Evolutionary conservation across 2,113 vertebrate genomes (phyloP).

Genomic region (Varanus salvator): DNA sequence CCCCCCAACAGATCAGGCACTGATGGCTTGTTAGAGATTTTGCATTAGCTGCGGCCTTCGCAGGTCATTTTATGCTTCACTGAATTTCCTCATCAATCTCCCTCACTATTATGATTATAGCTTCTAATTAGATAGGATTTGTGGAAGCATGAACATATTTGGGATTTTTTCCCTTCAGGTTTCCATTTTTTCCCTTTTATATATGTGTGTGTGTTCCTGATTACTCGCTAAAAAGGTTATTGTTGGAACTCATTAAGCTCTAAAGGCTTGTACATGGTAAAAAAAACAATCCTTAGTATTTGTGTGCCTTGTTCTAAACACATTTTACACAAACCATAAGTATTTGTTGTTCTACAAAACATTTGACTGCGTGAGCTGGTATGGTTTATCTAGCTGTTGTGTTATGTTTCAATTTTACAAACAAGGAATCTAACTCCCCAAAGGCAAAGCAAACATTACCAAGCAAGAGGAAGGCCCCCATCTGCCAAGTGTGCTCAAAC

Average conservation of each 20-base stretch:
- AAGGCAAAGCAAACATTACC: conserved; percentile 10
- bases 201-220: conserved; percentile 7
- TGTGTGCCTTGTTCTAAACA: not conserved
- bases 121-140: not conserved
- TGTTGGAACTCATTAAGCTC: not conserved
- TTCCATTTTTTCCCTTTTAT: conserved; percentile 9
- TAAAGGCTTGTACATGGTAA: not conserved
- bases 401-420: conserved; percentile 32
- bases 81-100: conserved; percentile 58
- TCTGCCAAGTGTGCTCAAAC: not conserved
- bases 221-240: conserved; percentile 36
- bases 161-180: conserved; percentile 21
- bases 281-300: not conserved
- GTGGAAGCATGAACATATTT: conserved; percentile 32
- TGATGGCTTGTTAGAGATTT: conserved; percentile 58
- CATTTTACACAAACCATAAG: not conserved
- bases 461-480: conserved; percentile 23
- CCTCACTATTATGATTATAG: conserved; percentile 43
- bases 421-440: conserved; percentile 21
- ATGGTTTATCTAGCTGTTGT: not conserved
- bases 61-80: conserved; percentile 56
- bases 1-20: conserved; percentile 3
- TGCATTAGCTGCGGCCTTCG: conserved; percentile 44
- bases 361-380: not conserved
- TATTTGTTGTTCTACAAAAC: not conserved